Conservation (phyloP, 2,797 vertebrate species). For the Lutjanus campechanus region DNA sequence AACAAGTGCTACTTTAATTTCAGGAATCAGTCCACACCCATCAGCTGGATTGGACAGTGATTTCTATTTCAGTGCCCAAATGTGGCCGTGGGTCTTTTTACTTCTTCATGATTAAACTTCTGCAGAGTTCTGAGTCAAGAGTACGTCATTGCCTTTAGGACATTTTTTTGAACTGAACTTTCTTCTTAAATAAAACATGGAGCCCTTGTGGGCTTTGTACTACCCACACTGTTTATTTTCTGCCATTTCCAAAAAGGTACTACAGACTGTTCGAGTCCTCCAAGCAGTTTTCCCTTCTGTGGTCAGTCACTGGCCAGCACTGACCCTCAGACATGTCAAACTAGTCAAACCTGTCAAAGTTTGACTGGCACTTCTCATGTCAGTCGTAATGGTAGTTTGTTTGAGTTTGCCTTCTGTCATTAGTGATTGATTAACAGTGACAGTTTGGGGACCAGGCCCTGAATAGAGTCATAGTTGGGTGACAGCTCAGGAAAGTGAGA, state of each 20-base stretch:
- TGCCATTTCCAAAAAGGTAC: conserved; percentile 48
- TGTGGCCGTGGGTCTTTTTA: conserved; percentile 44
- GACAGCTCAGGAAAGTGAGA: conserved; percentile 35
- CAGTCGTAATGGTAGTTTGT: conserved; percentile 38
- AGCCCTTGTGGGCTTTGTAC: conserved; percentile 46
- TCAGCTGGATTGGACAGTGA: conserved; percentile 20
- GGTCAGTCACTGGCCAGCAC: conserved; percentile 29
- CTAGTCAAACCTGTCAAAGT: conserved; percentile 41
- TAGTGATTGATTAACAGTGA: conserved; percentile 69
- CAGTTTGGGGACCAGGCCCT: conserved; percentile 51
- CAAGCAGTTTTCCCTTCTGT: conserved; percentile 16
- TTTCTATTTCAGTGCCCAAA: conserved; percentile 49
- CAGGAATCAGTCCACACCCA: conserved; percentile 19
- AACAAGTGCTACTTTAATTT: conserved; percentile 28
- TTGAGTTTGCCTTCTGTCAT: conserved; percentile 56
- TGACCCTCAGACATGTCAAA: conserved; percentile 51
- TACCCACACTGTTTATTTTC: conserved; percentile 61
- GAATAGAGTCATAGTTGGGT: conserved; percentile 35
- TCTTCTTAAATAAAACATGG: conserved; percentile 73
- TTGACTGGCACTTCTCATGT: conserved; percentile 45
- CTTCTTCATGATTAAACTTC: conserved; percentile 61
- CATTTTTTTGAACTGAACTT: conserved; percentile 51
- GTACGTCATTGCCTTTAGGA: conserved; percentile 47
- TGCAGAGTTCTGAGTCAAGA: conserved; percentile 62
- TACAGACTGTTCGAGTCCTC: conserved; percentile 10